Conservation (phyloP, 2,113 vertebrate species). For the Prinia subflava region DNA sequence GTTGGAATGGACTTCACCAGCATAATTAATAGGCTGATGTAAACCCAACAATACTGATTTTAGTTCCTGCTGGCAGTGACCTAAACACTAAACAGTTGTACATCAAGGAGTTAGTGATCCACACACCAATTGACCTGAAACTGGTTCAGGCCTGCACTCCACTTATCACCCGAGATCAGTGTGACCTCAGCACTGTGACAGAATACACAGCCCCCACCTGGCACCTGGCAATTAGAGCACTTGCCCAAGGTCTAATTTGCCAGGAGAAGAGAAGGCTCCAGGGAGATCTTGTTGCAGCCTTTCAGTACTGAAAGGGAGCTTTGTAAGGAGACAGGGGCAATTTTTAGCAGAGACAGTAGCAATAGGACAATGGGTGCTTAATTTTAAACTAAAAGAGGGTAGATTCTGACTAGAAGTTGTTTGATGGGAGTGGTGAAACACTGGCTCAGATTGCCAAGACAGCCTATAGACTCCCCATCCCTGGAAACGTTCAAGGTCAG, state of each 20-base stretch:
- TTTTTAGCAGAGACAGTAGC: neutral
- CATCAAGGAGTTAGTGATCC: neutral
- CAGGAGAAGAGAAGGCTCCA: neutral
- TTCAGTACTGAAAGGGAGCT: neutral
- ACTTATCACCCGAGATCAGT: neutral
- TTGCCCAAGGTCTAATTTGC: neutral
- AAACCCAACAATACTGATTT: neutral
- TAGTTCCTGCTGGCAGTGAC: neutral
- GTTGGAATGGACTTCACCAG: neutral
- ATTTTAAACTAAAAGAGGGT: neutral
- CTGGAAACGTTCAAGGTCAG: neutral
- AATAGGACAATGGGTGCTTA: rapidly evolving
- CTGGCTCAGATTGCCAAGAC: neutral
- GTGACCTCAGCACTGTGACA: neutral
- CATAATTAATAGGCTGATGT: neutral
- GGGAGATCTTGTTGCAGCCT: neutral
- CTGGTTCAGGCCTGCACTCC: neutral
- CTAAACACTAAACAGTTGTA: neutral
- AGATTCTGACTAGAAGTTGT: neutral
- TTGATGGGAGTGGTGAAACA: neutral
- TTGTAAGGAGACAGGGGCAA: neutral
- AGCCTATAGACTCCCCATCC: neutral
- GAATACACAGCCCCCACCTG: neutral
- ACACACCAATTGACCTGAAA: neutral
- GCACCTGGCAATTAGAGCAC: neutral